Conservation (phyloP, 2,797 vertebrate genomes). For the Clamator glandarius region DNA sequence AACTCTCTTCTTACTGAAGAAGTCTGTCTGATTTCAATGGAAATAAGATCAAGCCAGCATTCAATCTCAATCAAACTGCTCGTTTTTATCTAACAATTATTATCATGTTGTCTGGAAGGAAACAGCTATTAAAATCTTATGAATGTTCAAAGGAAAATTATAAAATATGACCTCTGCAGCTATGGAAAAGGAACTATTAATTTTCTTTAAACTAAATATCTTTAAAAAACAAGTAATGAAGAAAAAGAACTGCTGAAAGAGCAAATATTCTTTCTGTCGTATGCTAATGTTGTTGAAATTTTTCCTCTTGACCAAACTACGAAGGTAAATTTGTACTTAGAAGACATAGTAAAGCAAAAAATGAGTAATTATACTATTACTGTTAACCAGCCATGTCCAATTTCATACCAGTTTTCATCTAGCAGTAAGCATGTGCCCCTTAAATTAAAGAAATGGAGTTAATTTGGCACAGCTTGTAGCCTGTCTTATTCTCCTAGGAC, state of each 20-base stretch:
- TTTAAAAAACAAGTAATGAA: background rate
- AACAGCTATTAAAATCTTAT: conserved; percentile 57
- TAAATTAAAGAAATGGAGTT: conserved; percentile 13
- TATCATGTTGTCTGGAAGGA: conserved; percentile 26
- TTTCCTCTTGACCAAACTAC: conserved; percentile 19
- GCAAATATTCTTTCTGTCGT: background rate
- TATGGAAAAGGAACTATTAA: conserved; percentile 5
- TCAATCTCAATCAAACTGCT: conserved; percentile 13
- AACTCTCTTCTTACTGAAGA: background rate
- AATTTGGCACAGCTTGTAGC: background rate
- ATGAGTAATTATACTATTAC: background rate
- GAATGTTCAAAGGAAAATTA: conserved; percentile 42
- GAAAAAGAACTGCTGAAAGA: background rate
- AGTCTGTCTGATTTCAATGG: background rate
- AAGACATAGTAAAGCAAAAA: conserved; percentile 38
- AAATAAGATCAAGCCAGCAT: conserved; percentile 7
- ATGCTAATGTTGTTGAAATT: background rate
- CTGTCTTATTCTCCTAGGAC: background rate
- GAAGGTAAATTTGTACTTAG: conserved; percentile 36
- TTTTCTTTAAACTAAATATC: conserved; percentile 34
- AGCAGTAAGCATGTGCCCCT: background rate
- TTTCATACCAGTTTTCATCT: background rate
- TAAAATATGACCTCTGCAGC: conserved; percentile 16
- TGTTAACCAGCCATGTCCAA: conserved; percentile 23
- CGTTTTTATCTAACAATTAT: conserved; percentile 33